Evolutionary conservation across 1,140 invertebrate species (phyloP).

Genomic region (Anastatus disparis): DNA sequence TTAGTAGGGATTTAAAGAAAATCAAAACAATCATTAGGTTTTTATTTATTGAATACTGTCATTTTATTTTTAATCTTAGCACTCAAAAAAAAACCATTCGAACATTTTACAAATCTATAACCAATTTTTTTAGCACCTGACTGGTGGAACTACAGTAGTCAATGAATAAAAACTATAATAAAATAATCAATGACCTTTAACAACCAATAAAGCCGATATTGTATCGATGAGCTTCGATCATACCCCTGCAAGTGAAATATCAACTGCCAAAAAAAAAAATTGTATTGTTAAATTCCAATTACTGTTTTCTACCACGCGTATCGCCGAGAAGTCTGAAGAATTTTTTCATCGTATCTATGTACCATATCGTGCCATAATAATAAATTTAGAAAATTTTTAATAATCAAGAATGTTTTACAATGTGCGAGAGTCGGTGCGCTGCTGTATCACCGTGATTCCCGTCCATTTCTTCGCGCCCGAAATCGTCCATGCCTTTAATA

Average conservation of each 20-base stretch:
- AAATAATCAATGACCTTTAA: constrained; percentile 3
- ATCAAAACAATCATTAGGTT: constrained; percentile 16
- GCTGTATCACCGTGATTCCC: constrained; percentile 28
- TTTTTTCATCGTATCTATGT: constrained; percentile 36
- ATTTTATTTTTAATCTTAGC: constrained; percentile 8
- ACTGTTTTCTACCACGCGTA: constrained; percentile 17
- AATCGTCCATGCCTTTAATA: constrained; percentile 24
- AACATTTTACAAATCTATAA: constrained; percentile 4
- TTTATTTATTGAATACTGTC: constrained; percentile 38
- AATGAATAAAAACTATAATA: constrained; percentile 31
- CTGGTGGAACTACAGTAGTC: constrained; percentile 21
- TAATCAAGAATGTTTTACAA: constrained; percentile 27
- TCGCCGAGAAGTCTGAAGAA: constrained; percentile 26
- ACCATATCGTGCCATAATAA: constrained; percentile 46
- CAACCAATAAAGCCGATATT: not conserved
- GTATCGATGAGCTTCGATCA: not conserved
- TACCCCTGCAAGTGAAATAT: constrained; percentile 18
- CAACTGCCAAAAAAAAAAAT: constrained; percentile 35
- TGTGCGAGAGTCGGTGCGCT: constrained; percentile 7
- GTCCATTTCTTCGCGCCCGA: constrained; percentile 29
- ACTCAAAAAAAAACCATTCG: not conserved
- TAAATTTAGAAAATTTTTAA: constrained; percentile 38
- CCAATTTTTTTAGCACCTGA: not conserved
- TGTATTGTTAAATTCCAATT: constrained; percentile 22
- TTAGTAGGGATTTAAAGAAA: not conserved